Conservation (phyloP, 2,113 vertebrate species). For the Pterocles orientalis region DNA sequence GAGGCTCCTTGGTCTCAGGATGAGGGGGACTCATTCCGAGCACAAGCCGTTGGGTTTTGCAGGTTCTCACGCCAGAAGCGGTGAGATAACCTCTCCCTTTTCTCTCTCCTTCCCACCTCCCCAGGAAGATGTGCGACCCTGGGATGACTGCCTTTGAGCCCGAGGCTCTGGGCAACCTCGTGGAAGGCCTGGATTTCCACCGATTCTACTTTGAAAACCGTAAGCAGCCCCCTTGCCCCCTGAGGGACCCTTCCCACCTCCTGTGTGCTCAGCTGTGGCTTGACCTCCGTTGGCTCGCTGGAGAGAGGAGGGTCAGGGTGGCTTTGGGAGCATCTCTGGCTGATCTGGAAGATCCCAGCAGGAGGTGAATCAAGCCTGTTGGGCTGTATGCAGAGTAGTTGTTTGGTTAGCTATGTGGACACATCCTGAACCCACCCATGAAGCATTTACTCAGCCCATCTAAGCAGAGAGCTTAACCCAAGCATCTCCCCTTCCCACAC, state of each 20-base stretch:
- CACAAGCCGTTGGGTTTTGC: accelerated
- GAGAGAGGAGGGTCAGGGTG: not conserved
- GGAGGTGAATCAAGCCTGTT: not conserved
- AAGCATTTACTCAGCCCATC: not conserved
- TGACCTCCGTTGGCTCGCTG: not conserved
- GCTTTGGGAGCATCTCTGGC: not conserved
- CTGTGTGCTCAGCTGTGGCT: not conserved
- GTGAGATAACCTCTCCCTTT: not conserved
- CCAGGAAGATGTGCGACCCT: conserved; percentile 98
- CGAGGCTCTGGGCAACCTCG: conserved; percentile 94
- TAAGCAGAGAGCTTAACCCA: not conserved
- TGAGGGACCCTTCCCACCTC: conserved; percentile 25
- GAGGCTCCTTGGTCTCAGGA: not conserved
- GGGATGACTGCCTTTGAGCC: conserved; percentile 97
- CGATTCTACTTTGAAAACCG: conserved; percentile 99
- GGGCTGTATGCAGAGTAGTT: not conserved
- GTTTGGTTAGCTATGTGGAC: not conserved
- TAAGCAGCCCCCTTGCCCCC: conserved; percentile 74
- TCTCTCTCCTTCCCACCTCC: not conserved
- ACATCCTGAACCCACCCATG: not conserved
- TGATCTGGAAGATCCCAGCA: not conserved
- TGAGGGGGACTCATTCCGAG: accelerated
- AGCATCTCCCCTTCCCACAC: not conserved
- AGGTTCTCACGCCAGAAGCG: not conserved
- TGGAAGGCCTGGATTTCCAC: conserved; percentile 97